Percentiles rank a stretch among this genome's conserved stretches.
Conservation (phyloP, 1,140 invertebrate species). For the Tetramorium alpestre region DNA sequence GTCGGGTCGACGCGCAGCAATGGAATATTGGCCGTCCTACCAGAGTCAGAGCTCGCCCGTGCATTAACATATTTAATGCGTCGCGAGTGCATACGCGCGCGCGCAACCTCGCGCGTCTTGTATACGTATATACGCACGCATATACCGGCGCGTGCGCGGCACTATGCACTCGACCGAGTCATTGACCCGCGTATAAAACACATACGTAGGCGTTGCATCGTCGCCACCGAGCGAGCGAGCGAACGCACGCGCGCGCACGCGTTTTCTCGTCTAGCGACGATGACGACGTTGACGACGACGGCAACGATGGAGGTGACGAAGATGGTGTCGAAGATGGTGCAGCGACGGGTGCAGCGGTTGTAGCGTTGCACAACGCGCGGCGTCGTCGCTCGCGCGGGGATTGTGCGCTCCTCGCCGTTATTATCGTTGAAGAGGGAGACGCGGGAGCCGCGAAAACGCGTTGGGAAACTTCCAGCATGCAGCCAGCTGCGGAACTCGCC, state of each 20-base stretch:
- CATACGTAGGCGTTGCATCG: constrained; percentile 46
- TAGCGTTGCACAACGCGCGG: constrained; percentile 67
- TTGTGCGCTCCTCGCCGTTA: constrained; percentile 58
- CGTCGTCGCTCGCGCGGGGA: constrained; percentile 39
- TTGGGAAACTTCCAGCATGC: constrained; percentile 61
- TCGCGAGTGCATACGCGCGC: constrained; percentile 11
- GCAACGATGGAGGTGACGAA: neutral
- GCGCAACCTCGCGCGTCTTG: neutral
- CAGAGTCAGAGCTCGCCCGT: constrained; percentile 61
- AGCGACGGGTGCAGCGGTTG: constrained; percentile 39
- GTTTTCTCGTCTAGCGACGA: constrained; percentile 28
- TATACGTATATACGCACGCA: constrained; percentile 36
- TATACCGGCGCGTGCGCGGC: constrained; percentile 64
- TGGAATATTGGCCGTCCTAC: constrained; percentile 69
- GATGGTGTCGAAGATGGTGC: neutral
- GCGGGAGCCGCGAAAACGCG: constrained; percentile 57
- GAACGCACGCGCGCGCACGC: constrained; percentile 19
- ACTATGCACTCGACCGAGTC: constrained; percentile 71
- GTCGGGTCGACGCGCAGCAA: constrained; percentile 48
- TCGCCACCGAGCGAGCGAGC: constrained; percentile 38
- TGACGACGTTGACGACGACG: neutral
- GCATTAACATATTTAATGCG: constrained; percentile 72
- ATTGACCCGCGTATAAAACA: constrained; percentile 74
- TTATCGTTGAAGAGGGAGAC: constrained; percentile 52
- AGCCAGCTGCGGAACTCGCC: neutral